A percentile compares a stretch with the other conserved stretches of the same genome.
Conservation (phyloP, 2,797 vertebrate genomes). For the Malurus splendens region DNA sequence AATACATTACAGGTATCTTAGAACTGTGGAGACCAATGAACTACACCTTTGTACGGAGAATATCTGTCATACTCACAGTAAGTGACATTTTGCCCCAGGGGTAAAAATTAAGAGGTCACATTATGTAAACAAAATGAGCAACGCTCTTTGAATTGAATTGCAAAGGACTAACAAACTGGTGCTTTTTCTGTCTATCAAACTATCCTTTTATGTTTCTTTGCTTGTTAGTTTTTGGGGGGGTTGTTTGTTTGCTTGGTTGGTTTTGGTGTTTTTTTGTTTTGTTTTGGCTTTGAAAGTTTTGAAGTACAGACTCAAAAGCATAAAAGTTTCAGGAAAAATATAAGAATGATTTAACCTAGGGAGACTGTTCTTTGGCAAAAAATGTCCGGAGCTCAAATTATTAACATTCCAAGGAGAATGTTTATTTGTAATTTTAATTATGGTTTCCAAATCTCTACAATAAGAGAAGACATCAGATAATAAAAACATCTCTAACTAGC, state of each 20-base stretch:
- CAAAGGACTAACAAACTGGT: neutral
- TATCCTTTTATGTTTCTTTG: neutral
- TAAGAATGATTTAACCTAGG: neutral
- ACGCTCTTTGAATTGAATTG: neutral
- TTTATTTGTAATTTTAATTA: neutral
- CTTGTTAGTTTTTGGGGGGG: neutral
- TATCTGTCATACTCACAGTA: neutral
- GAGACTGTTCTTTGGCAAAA: neutral
- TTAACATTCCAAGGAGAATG: neutral
- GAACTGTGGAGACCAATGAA: accelerated
- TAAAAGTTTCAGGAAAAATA: neutral
- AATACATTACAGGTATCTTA: neutral
- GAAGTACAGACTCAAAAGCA: neutral
- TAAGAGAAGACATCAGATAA: neutral
- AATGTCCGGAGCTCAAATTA: neutral
- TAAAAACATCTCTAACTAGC: neutral
- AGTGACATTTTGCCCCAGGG: neutral
- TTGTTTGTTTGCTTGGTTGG: neutral
- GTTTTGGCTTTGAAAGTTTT: neutral
- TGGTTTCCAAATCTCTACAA: neutral
- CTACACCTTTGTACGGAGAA: neutral
- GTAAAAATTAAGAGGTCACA: neutral
- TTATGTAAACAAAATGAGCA: neutral
- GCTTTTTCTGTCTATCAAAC: neutral
- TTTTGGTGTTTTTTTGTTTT: neutral